phyloP scores from a whole-genome alignment of 1,140 invertebrate species.

The Conus ventricosus region DNA sequence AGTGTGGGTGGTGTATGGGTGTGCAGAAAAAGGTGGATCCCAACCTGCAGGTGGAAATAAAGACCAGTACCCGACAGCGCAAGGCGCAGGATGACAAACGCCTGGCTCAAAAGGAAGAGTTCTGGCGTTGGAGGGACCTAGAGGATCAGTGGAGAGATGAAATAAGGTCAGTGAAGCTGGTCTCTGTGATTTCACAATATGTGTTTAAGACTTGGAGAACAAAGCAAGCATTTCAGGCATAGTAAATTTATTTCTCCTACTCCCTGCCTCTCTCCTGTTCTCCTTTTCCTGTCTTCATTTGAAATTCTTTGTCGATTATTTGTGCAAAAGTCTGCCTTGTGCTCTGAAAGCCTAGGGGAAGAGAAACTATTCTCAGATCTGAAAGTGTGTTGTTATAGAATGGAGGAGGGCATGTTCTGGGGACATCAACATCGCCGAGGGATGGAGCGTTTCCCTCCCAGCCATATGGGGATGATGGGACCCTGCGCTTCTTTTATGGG shows the following conservation, averaged over 20 bases:
- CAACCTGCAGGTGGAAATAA: slow-evolving; percentile 95
- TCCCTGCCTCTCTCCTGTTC: too few relatives aligned
- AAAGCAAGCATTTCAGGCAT: too few relatives aligned
- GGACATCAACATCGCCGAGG: slow-evolving; percentile 78
- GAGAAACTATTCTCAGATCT: too few relatives aligned
- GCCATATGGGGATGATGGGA: slow-evolving; percentile 66
- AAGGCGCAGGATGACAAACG: slow-evolving; percentile 92
- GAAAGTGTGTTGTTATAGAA: slow-evolving; percentile 44
- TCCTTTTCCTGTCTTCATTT: too few relatives aligned
- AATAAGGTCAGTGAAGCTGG: slow-evolving; percentile 62
- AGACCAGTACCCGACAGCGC: slow-evolving; percentile 82
- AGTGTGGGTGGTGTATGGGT: not conserved
- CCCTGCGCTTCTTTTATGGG: slow-evolving; percentile 51
- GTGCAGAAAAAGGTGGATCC: slow-evolving; percentile 85
- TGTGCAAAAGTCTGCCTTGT: too few relatives aligned
- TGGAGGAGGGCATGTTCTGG: slow-evolving; percentile 91
- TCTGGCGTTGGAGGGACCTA: slow-evolving; percentile 77
- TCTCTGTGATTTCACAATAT: too few relatives aligned
- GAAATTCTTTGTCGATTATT: too few relatives aligned
- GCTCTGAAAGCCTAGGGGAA: too few relatives aligned
- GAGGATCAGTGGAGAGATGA: slow-evolving; percentile 71
- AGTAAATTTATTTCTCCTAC: too few relatives aligned
- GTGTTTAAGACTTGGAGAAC: too few relatives aligned
- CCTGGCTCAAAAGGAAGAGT: slow-evolving; percentile 80
- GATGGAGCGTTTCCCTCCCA: slow-evolving; percentile 87